phyloP scores from a whole-genome alignment of 2,113 vertebrate species.

The Empidonax traillii region DNA sequence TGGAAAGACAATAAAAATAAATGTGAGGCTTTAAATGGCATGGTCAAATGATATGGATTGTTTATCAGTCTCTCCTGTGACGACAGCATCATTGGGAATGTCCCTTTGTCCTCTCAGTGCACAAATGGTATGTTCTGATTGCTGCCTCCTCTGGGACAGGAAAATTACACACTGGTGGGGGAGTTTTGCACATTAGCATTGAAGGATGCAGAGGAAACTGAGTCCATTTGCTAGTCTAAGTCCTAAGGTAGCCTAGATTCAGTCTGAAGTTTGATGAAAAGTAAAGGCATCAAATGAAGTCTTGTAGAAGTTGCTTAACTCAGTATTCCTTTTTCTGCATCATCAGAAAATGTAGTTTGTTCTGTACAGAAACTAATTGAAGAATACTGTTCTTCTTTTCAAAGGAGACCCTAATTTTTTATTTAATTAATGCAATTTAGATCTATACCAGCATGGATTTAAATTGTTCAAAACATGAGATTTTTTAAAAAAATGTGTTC shows the following conservation, averaged over 20 bases:
- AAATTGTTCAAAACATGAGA: neutral
- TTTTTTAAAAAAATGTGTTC: neutral
- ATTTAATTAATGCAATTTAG: neutral
- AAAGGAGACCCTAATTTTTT: neutral
- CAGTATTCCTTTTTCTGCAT: neutral
- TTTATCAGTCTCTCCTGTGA: slow-evolving; percentile 3
- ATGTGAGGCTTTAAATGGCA: neutral
- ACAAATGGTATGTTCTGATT: neutral
- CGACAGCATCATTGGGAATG: neutral
- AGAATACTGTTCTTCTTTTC: neutral
- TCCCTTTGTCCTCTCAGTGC: neutral
- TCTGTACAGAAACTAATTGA: neutral
- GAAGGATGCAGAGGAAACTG: neutral
- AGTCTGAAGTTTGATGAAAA: neutral
- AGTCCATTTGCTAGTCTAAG: neutral
- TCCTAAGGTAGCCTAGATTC: neutral
- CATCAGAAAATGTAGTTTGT: neutral
- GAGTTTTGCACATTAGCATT: neutral
- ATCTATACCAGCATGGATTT: neutral
- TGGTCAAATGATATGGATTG: neutral
- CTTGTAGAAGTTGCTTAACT: neutral
- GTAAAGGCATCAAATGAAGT: neutral
- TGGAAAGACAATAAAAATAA: neutral
- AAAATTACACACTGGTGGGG: neutral
- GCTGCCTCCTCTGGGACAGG: neutral